Conservation (phyloP, 2,113 vertebrate genomes). For the Protobothrops flavoviridis region DNA sequence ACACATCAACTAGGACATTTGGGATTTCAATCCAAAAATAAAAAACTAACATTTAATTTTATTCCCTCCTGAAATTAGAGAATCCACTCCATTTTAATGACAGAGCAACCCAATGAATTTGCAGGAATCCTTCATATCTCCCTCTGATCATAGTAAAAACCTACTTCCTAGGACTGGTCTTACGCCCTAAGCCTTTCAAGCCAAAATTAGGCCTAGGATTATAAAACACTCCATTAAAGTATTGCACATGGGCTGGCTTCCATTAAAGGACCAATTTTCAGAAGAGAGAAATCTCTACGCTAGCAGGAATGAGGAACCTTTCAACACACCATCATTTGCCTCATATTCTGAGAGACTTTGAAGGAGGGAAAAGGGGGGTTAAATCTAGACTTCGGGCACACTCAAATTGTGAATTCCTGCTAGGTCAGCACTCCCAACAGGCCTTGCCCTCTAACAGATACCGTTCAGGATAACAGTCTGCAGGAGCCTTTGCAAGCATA, state of each 20-base stretch:
- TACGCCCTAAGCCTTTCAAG: not conserved
- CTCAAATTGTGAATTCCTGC: not conserved
- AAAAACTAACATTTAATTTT: not conserved
- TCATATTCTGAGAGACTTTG: not conserved
- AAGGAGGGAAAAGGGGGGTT: not conserved
- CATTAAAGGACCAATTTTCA: not conserved
- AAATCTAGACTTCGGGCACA: not conserved
- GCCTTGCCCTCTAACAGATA: not conserved
- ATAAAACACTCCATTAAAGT: not conserved
- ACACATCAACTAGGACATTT: not conserved
- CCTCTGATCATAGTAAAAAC: not conserved
- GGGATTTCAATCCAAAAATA: not conserved
- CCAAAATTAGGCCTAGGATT: not conserved
- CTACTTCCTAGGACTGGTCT: not conserved
- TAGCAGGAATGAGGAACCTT: not conserved
- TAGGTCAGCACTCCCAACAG: not conserved
- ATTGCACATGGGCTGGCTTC: too few species aligned
- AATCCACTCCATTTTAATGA: not conserved
- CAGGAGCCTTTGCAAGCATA: not conserved
- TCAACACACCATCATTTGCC: not conserved
- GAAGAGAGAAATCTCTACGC: not conserved
- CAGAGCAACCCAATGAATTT: not conserved
- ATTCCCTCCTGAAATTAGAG: not conserved
- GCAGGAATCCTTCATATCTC: not conserved
- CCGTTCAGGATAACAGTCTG: not conserved